Conservation (phyloP, 2,113 vertebrate species). For the Vidua macroura region DNA sequence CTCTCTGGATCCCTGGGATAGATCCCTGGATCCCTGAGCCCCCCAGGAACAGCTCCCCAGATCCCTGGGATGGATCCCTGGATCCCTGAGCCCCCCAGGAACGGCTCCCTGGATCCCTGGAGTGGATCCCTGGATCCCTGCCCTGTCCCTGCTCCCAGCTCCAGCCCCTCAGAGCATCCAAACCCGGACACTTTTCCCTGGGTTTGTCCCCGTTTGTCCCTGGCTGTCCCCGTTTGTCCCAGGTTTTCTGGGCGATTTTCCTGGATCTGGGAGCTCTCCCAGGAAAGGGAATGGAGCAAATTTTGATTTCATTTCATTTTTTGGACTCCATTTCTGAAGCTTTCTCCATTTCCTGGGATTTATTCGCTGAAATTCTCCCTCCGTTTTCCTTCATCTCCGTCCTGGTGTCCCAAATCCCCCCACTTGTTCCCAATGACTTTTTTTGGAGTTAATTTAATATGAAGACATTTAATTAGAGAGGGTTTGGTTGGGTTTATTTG, state of each 20-base stretch:
- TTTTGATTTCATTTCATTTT: background rate
- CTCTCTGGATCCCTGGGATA: background rate
- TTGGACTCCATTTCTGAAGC: conserved; percentile 6
- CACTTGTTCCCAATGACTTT: background rate
- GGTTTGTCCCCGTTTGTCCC: background rate
- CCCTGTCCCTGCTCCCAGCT: background rate
- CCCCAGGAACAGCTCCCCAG: too few relatives aligned
- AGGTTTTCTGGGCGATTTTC: background rate
- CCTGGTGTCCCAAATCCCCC: background rate
- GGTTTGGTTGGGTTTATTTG: background rate
- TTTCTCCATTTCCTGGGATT: conserved; percentile 24
- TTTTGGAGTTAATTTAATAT: conserved; percentile 1
- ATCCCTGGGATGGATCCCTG: too few relatives aligned
- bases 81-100: too few relatives aligned
- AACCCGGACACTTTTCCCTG: background rate
- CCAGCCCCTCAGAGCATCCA: background rate
- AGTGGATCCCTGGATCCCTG: background rate
- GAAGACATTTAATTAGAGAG: background rate
- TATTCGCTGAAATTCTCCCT: conserved; percentile 43
- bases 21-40: too few relatives aligned
- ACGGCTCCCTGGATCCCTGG: background rate
- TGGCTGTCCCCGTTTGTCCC: too few relatives aligned
- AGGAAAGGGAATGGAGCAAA: background rate
- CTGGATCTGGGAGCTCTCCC: background rate
- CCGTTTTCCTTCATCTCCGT: background rate